Base-by-base conservation (phyloP, 30 jellyfish, hydroid and myxozoan genomes). In the Aurelia coerulea region DNA sequence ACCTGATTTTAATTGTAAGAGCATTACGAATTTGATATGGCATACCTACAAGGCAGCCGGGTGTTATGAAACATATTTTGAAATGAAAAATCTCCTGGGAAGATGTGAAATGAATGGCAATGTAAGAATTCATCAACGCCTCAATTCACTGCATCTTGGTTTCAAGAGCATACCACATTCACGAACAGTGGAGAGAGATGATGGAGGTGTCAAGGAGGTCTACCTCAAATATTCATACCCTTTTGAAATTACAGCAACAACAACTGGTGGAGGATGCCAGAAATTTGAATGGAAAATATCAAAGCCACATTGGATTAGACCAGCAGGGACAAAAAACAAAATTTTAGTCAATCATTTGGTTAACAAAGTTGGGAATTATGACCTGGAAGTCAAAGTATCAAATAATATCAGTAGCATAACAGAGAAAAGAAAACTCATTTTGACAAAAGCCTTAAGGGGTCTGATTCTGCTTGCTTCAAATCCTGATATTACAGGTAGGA, bases 221-320 rank as follows among this genome's bases (percentile, higher is more conserved):
- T 62, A 73, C 65, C 70, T 83, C 10, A 42, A 63, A 23, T 53
- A 72, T 13, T 46, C 72, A 37, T 58, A 71, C 73, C 92, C 92
- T 8, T 69, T 83, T 31, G 32, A 62, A 31, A 83, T 72, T 5
- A 42, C 35, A 17, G 92, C 92, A 2, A 42, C 7, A 5, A 73
- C 86, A 9, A 83, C 87, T 11, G 92, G 92, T 35, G 92, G 86
- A 1, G 37, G 83, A 29, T 83, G 92, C 83, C 29, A 33, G 4
- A 70, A 78, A 7, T 83, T 70, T 33, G 64, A 56, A n/a, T 83
- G 92, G 92, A 72, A 32, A n/a, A 72, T 73, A 0, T 1, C 29
- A 29, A 34, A 46, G 49, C 72, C 83, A 54, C 7, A 6, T 37
- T 83, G 92, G 92, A 2, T n/a, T 0, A 29, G 11, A 68, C 50